Conservation (phyloP, 2,113 vertebrate genomes). For the Poeciliopsis prolifica region DNA sequence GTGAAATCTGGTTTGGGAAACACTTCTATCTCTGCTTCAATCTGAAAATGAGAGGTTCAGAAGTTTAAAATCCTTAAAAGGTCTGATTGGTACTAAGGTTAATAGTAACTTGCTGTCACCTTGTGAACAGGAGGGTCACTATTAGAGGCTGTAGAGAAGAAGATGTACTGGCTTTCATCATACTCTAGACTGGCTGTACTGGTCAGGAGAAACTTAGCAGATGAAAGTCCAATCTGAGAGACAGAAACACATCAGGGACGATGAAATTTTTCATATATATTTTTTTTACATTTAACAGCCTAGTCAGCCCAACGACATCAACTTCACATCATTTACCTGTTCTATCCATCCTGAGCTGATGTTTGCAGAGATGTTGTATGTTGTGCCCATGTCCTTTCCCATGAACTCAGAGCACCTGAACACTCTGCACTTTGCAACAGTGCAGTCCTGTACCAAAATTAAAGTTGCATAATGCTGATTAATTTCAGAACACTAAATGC, state of each 20-base stretch:
- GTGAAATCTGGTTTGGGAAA: slow-evolving; percentile 66
- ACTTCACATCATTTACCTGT: slow-evolving; percentile 68
- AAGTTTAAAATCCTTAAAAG: neutral
- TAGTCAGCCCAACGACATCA: neutral
- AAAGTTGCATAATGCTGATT: neutral
- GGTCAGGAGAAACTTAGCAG: slow-evolving; percentile 66
- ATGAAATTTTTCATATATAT: too few relatives aligned
- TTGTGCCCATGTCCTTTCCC: slow-evolving; percentile 33
- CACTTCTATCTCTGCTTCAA: slow-evolving; percentile 76
- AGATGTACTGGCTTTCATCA: slow-evolving; percentile 71
- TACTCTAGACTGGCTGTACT: slow-evolving; percentile 79
- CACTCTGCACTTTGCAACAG: slow-evolving; percentile 71
- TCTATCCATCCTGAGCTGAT: slow-evolving; percentile 81
- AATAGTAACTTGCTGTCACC: slow-evolving; percentile 59
- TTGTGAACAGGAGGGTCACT: slow-evolving; percentile 62
- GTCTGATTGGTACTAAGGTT: too few relatives aligned
- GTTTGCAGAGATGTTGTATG: slow-evolving; percentile 77
- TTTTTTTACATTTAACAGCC: neutral
- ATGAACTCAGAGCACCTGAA: slow-evolving; percentile 71
- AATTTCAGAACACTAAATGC: neutral
- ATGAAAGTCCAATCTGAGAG: slow-evolving; percentile 60
- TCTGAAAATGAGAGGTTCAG: slow-evolving; percentile 55
- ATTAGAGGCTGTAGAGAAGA: slow-evolving; percentile 60
- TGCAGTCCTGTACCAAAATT: slow-evolving; percentile 78
- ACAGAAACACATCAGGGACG: neutral